phyloP scores from a whole-genome alignment of 2,797 vertebrate genomes.

The Hoplostethus mediterraneus region DNA sequence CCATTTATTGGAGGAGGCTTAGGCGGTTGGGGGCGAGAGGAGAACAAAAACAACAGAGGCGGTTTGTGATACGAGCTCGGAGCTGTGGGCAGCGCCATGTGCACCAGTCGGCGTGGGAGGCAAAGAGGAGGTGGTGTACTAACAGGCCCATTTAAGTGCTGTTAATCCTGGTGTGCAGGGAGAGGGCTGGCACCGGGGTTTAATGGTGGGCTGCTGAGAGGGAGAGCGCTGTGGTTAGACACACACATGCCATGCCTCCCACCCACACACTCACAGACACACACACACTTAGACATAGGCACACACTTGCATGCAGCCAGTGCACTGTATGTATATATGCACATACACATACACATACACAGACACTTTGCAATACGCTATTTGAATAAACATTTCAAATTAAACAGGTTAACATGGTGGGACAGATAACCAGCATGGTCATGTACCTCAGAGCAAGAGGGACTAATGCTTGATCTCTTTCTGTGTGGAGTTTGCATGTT shows the following conservation, averaged over 20 bases:
- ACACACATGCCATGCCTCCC: slow-evolving; percentile 51
- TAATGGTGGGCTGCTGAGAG: slow-evolving; percentile 78
- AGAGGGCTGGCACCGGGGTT: slow-evolving; percentile 73
- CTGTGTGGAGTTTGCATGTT: background rate
- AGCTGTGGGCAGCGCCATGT: slow-evolving; percentile 71
- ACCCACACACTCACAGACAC: slow-evolving; percentile 47
- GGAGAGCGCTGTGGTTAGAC: slow-evolving; percentile 61
- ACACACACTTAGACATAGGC: slow-evolving; percentile 12
- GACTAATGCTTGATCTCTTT: too few species aligned
- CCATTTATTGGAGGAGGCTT: slow-evolving; percentile 75
- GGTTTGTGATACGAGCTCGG: slow-evolving; percentile 54
- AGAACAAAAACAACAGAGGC: slow-evolving; percentile 71
- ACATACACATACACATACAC: background rate
- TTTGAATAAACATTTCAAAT: background rate
- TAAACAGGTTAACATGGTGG: slow-evolving; percentile 6
- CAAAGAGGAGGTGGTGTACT: slow-evolving; percentile 68
- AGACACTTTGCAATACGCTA: background rate
- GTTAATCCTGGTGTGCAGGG: slow-evolving; percentile 80
- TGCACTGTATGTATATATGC: slow-evolving; percentile 28
- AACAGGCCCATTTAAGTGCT: slow-evolving; percentile 81
- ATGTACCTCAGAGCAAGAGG: too few species aligned
- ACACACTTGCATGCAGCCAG: slow-evolving; percentile 38
- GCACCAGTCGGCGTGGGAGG: slow-evolving; percentile 69
- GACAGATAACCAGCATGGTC: background rate
- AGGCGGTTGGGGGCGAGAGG: slow-evolving; percentile 50